Evolutionary conservation across 2,888 invertebrate species (phyloP).

Genomic region (Nasonovia ribisnigri): DNA sequence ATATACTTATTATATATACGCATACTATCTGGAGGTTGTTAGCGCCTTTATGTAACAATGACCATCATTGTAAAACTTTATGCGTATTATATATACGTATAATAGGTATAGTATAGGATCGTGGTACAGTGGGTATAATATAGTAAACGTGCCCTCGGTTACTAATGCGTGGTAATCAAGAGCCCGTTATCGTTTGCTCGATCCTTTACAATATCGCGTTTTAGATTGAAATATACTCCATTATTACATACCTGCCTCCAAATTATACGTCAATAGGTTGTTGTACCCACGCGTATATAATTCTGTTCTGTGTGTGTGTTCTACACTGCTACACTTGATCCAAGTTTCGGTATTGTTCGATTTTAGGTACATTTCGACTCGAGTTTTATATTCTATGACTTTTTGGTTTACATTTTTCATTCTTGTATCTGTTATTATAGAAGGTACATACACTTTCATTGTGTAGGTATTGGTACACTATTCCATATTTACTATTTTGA

Average conservation of each 20-base stretch:
- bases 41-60: neutral
- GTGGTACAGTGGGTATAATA: neutral
- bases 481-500: neutral
- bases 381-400: neutral
- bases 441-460: neutral
- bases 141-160: neutral
- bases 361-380: neutral
- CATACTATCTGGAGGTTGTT: neutral
- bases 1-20: neutral
- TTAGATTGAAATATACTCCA: neutral
- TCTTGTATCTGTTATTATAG: neutral
- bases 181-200: neutral
- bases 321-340: neutral
- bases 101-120: neutral
- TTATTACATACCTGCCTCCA: neutral
- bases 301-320: neutral
- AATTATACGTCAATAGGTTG: neutral
- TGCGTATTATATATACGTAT: neutral
- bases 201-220: neutral
- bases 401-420: neutral
- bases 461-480: neutral
- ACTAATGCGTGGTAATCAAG: constrained; percentile 18
- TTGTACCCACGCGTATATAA: neutral
- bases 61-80: neutral
- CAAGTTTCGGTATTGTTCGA: neutral